Conservation (phyloP, 2,113 vertebrate genomes). For the Tonatia bakeri region DNA sequence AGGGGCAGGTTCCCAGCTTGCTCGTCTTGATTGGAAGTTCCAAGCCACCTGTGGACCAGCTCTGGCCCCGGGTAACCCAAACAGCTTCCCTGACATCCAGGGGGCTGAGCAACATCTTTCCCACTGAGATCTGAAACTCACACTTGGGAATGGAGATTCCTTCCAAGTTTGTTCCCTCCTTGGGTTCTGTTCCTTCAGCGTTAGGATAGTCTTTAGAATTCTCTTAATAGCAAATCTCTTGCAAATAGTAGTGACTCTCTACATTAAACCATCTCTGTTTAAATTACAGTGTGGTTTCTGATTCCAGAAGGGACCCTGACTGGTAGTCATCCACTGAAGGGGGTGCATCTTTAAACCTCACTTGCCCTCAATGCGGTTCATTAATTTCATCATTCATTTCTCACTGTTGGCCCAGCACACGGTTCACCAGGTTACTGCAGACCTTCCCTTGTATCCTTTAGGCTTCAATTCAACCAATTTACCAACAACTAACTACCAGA, state of each 20-base stretch:
- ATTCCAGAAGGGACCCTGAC: background rate
- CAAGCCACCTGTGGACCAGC: background rate
- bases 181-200: background rate
- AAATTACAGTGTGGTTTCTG: background rate
- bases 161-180: background rate
- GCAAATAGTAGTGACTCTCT: background rate
- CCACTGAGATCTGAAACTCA: background rate
- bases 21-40: background rate
- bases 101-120: background rate
- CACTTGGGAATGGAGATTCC: background rate
- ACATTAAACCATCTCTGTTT: background rate
- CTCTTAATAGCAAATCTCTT: background rate
- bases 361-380: background rate
- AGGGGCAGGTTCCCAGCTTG: background rate
- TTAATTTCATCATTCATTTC: background rate
- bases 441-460: background rate
- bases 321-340: background rate
- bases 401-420: background rate
- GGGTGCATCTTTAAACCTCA: background rate
- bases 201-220: background rate
- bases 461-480: background rate
- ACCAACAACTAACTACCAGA: background rate
- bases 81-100: background rate
- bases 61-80: background rate
- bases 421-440: background rate